These are phyloP conservation scores for Autographa gamma DNA, from an alignment of 2,888 invertebrate genomes.

Conservation along the genomic window DNA sequence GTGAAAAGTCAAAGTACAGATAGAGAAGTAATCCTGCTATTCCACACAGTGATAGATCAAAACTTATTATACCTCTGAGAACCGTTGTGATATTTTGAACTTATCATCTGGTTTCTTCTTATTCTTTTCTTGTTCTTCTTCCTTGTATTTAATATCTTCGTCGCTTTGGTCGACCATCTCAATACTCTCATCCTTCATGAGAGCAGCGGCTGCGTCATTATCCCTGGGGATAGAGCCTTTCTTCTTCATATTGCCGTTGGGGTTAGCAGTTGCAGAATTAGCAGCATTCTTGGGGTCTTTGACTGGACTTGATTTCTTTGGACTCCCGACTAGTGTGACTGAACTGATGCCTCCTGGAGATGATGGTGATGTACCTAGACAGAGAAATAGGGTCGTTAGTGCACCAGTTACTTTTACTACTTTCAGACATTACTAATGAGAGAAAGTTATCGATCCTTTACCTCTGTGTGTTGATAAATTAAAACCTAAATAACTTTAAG, in stretches of 20 bases:
- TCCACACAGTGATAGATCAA: not conserved
- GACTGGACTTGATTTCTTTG: slow-evolving; percentile 78
- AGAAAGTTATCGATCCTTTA: too few relatives aligned
- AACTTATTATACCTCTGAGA: slow-evolving; percentile 76
- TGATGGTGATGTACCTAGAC: slow-evolving; percentile 87
- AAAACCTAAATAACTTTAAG: too few relatives aligned
- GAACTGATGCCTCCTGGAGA: slow-evolving; percentile 93
- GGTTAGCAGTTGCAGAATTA: not conserved
- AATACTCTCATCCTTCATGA: slow-evolving; percentile 83
- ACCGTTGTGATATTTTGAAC: slow-evolving; percentile 84
- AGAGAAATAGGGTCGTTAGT: not conserved
- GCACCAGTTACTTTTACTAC: too few relatives aligned
- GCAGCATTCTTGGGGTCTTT: slow-evolving; percentile 61
- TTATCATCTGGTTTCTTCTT: slow-evolving; percentile 81
- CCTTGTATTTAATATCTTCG: slow-evolving; percentile 83
- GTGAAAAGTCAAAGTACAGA: not conserved
- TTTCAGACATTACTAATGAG: too few relatives aligned
- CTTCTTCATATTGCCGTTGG: slow-evolving; percentile 43
- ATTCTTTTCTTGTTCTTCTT: slow-evolving; percentile 81
- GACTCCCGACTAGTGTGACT: slow-evolving; percentile 91
- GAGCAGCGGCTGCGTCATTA: slow-evolving; percentile 74
- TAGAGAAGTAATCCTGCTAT: not conserved
- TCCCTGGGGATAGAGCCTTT: slow-evolving; percentile 75
- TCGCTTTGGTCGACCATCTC: slow-evolving; percentile 85
- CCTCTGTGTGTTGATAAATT: too few relatives aligned